Conservation (phyloP, 2,888 invertebrate genomes). For the Catocala nupta region DNA sequence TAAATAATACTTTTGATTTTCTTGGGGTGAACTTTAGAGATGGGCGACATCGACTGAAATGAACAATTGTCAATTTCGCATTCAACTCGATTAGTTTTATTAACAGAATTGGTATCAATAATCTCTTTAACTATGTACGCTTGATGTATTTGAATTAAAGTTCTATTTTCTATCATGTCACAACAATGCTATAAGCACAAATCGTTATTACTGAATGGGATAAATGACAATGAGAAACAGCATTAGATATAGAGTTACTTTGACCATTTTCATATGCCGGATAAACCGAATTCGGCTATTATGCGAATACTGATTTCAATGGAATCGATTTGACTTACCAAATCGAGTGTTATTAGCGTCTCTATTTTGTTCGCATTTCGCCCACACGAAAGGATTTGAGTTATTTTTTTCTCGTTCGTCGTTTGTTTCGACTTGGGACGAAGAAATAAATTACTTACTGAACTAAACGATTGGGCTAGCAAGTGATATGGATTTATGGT, state of each 20-base stretch:
- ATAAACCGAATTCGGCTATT: slow-evolving; percentile 10
- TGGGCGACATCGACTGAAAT: slow-evolving; percentile 28
- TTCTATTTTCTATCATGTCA: neutral
- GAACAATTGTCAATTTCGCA: slow-evolving; percentile 15
- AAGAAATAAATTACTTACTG: slow-evolving; percentile 26
- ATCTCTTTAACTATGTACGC: too few relatives aligned
- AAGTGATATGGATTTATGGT: slow-evolving; percentile 1
- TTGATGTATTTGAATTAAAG: too few relatives aligned
- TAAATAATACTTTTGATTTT: slow-evolving; percentile 80
- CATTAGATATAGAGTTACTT: slow-evolving; percentile 6
- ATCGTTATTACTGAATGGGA: slow-evolving; percentile 3
- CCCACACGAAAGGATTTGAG: slow-evolving; percentile 9
- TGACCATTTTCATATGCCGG: slow-evolving; percentile 4
- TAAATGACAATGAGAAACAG: slow-evolving; percentile 16
- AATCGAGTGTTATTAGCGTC: slow-evolving; percentile 16
- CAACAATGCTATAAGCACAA: slow-evolving; percentile 1
- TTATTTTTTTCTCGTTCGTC: slow-evolving; percentile 18
- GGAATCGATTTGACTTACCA: slow-evolving; percentile 27
- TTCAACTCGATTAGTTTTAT: neutral
- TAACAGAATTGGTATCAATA: neutral
- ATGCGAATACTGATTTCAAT: slow-evolving; percentile 23
- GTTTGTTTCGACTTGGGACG: slow-evolving; percentile 17
- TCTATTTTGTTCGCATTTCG: slow-evolving; percentile 1
- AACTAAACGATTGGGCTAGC: slow-evolving; percentile 13
- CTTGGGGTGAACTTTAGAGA: slow-evolving; percentile 43